Evolutionary conservation across 2,797 vertebrate genomes (phyloP), one percentile per base, ranked within the genome.

Genomic region (Pangasius macronema): DNA sequence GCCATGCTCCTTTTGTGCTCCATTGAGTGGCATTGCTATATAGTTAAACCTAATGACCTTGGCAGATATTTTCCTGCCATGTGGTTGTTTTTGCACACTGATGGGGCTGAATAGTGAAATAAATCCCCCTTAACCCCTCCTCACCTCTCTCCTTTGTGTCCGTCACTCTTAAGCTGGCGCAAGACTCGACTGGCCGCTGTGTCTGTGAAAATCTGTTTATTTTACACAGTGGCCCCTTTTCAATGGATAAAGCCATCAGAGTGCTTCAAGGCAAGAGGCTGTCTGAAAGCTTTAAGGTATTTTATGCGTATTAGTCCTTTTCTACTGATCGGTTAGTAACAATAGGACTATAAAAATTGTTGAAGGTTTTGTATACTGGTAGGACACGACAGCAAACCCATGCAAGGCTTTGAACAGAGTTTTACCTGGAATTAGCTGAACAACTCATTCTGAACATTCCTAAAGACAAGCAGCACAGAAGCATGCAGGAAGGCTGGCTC

Each of bases 41-140:
- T 82, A 77, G 85, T 88, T 72, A 24, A 67, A 76, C 85, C 73
- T 84, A 85, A 88, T 83, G 83, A 84, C 86, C 81, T 49, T 61
- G 67, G 57, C 83, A 42, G 82, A 86, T 86, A 86, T 89, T 82
- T 82, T 46, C 77, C 39, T 85, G 61, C 11, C 79, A 70, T 86
- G 68, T 55, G 77, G 81, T 67, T 83, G 36, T 83, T 90, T 86
- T 87, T 49, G 42, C 81, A 65, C 65, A 14, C 33, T n/a, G 51
- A 80, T 70, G 27, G 20, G 49, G 49, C 57, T 0, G 59, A 46
- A 63, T 9, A 20, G 39, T 65, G 80, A 59, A 49, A 65, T 30
- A 82, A 63, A 82, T 46, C 59, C 79, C 33, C 57, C 24, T 42
- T 61, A 16, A 30, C 27, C 33, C 30, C 36, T 10, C 67, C 77